These are phyloP conservation scores for Geococcyx californianus DNA, from an alignment of 2,113 vertebrate genomes.

Conservation along the genomic window DNA sequence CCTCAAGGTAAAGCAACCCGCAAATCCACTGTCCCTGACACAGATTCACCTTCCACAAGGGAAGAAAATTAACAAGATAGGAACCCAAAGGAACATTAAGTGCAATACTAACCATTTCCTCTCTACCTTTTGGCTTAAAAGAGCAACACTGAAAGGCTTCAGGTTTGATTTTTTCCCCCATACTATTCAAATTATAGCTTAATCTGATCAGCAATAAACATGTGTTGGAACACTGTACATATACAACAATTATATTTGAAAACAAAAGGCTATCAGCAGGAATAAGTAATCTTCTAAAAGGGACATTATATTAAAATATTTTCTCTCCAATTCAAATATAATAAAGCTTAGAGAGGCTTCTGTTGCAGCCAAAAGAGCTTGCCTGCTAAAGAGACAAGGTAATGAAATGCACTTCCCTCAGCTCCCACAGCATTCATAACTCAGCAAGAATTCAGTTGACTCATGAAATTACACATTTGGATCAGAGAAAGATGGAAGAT, in stretches of 20 bases:
- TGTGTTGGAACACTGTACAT: neutral
- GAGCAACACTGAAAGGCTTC: fast-evolving
- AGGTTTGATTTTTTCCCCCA: neutral
- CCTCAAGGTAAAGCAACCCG: neutral
- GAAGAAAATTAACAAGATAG: neutral
- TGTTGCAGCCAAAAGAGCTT: neutral
- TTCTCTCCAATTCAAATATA: neutral
- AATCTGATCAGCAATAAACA: neutral
- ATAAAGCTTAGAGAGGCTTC: neutral
- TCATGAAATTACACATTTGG: neutral
- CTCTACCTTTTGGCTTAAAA: neutral
- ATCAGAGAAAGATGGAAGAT: neutral
- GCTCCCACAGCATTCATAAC: neutral
- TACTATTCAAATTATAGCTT: neutral
- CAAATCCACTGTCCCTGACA: neutral
- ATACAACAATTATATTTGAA: neutral
- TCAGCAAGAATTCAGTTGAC: neutral
- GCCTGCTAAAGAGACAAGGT: neutral
- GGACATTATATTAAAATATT: neutral
- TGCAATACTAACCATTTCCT: neutral
- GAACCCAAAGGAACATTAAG: neutral
- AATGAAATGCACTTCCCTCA: neutral
- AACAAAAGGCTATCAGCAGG: neutral
- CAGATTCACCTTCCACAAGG: neutral
- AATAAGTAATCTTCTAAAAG: neutral